phyloP scores from a whole-genome alignment of 2,113 vertebrate species.

The Propithecus coquereli region DNA sequence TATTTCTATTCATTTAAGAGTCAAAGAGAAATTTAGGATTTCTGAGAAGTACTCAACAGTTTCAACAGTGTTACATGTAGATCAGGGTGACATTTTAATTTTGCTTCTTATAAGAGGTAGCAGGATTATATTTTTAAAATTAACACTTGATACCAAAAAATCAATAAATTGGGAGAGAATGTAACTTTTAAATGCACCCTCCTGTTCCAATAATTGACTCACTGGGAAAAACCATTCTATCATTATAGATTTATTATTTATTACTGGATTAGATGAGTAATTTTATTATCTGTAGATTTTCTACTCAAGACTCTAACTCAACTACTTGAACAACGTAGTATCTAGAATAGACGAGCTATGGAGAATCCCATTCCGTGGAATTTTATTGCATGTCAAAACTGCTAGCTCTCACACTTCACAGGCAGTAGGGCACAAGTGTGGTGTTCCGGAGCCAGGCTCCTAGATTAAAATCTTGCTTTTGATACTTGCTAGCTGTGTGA shows the following conservation, averaged over 20 bases:
- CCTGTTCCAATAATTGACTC: background rate
- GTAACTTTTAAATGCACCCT: background rate
- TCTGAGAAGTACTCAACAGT: background rate
- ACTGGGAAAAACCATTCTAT: background rate
- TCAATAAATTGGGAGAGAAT: background rate
- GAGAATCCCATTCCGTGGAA: background rate
- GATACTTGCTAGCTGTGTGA: background rate
- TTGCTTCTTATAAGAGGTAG: background rate
- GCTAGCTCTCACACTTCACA: background rate
- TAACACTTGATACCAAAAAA: background rate
- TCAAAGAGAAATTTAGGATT: constrained; percentile 7
- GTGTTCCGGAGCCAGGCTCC: background rate
- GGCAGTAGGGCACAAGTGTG: background rate
- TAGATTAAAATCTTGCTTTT: background rate
- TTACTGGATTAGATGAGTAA: background rate
- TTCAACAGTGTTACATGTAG: background rate
- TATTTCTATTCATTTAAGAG: constrained; percentile 12
- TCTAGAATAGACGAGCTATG: background rate
- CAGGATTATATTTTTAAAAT: background rate
- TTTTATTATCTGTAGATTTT: background rate
- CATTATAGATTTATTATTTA: background rate
- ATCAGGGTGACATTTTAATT: background rate
- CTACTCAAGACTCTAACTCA: background rate
- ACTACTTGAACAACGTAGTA: background rate
- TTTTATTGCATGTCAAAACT: background rate